Percentiles rank a stretch among this genome's conserved stretches.
These are phyloP conservation scores for Acanthosepion lycidas DNA, from an alignment of 2,888 invertebrate genomes.

Conservation along the genomic window DNA sequence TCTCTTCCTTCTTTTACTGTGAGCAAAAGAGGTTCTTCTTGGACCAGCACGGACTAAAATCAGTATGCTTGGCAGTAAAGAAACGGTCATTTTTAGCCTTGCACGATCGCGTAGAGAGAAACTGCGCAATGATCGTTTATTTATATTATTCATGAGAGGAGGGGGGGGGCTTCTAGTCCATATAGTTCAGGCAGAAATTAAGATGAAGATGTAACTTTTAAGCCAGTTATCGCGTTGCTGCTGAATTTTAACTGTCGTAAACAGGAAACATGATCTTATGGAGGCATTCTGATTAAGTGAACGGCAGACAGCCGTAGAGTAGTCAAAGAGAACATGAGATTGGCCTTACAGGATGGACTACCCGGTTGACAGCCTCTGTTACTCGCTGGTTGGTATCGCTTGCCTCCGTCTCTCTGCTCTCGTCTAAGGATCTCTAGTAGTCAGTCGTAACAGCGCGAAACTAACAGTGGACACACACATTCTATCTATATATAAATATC, in stretches of 20 bases:
- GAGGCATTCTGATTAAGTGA: neutral
- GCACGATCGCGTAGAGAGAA: neutral
- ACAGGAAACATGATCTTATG: neutral
- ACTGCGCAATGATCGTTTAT: neutral
- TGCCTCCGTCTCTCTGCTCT: neutral
- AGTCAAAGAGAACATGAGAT: neutral
- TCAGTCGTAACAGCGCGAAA: no score
- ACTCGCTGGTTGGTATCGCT: neutral
- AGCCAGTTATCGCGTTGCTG: neutral
- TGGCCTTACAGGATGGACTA: neutral
- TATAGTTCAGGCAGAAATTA: neutral
- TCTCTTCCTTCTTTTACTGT: no score
- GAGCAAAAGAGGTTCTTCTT: neutral
- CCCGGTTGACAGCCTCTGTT: neutral
- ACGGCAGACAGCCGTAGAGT: neutral
- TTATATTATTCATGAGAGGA: neutral
- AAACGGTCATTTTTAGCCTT: neutral
- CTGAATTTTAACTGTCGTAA: constrained; percentile 2
- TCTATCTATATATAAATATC: no score
- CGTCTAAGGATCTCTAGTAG: no score
- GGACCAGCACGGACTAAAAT: neutral
- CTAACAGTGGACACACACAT: no score
- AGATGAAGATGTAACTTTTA: neutral
- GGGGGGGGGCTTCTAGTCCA: neutral
- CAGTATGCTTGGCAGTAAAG: neutral